These are phyloP conservation scores for Paracentrotus lividus DNA, from an alignment of 53 echinoderm and acorn worm genomes.

Conservation along the genomic window DNA sequence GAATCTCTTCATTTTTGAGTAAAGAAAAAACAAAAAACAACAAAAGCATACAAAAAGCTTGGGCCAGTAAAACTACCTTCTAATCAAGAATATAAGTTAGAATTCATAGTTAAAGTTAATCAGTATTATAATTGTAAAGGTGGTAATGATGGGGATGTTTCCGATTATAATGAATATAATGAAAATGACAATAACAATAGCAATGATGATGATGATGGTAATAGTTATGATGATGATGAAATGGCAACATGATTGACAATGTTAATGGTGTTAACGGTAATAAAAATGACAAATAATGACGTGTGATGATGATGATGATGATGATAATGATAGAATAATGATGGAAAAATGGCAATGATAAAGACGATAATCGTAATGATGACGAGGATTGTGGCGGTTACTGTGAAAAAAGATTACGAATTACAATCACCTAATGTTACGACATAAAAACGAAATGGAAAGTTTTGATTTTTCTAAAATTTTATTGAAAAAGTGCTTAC, in stretches of 20 bases:
- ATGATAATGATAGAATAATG: slow-evolving; percentile 17
- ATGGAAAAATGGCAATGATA: not conserved
- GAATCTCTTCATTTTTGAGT: too few species aligned
- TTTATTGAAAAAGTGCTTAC: slow-evolving; percentile 1
- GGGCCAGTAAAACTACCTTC: too few species aligned
- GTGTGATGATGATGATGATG: not conserved
- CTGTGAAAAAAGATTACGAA: too few species aligned
- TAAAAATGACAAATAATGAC: not conserved
- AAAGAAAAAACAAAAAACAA: too few species aligned
- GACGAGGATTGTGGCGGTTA: not conserved
- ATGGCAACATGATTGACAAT: slow-evolving; percentile 8
- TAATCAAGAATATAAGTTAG: too few species aligned
- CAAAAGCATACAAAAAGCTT: too few species aligned
- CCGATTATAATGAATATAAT: not conserved
- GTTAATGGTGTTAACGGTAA: slow-evolving; percentile 13
- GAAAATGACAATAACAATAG: not conserved
- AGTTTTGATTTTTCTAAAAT: not conserved
- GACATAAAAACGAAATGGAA: not conserved
- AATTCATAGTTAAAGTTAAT: too few species aligned
- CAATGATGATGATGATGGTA: not conserved
- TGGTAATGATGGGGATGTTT: too few species aligned
- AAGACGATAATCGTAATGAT: too few species aligned
- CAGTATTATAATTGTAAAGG: too few species aligned
- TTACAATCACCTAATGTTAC: too few species aligned
- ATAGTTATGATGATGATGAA: slow-evolving; percentile 15